A percentile compares a stretch with the other conserved stretches of the same genome.
Evolutionary conservation across 1,140 invertebrate genomes (phyloP).

Genomic region (Macrobrachium nipponense): DNA sequence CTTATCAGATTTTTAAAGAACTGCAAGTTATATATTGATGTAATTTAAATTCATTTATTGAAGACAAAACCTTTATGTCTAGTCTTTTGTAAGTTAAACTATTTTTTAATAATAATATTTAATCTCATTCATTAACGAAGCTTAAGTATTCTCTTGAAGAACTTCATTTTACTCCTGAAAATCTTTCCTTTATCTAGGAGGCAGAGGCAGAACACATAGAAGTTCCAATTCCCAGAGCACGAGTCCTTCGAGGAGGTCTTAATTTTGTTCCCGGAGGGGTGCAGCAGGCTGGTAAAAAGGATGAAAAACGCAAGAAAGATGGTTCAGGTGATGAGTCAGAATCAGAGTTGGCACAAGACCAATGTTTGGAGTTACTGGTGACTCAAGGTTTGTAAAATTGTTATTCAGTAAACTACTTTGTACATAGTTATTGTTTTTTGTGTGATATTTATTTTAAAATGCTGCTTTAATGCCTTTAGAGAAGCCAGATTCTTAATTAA

Average conservation of each 20-base stretch:
- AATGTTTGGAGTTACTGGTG: slow-evolving; percentile 44
- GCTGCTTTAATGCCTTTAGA: slow-evolving; percentile 55
- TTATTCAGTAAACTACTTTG: not conserved
- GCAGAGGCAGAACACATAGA: slow-evolving; percentile 12
- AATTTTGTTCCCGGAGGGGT: slow-evolving; percentile 91
- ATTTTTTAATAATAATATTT: no score
- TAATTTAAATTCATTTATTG: no score
- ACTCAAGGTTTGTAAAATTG: slow-evolving; percentile 42
- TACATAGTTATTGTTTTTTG: not conserved
- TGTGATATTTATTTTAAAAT: slow-evolving; percentile 47
- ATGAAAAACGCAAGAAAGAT: slow-evolving; percentile 68
- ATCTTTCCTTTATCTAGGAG: slow-evolving; percentile 30
- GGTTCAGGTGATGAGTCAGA: slow-evolving; percentile 67
- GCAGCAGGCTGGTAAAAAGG: slow-evolving; percentile 84
- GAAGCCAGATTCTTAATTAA: no score
- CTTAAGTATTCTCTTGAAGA: no score
- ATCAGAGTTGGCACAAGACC: slow-evolving; percentile 64
- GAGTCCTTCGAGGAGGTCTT: slow-evolving; percentile 56
- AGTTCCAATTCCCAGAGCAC: slow-evolving; percentile 23
- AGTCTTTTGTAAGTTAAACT: no score
- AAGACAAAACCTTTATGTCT: no score
- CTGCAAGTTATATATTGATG: no score
- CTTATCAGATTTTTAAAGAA: no score
- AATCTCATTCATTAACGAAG: no score
- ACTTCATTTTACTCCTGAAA: not conserved